These are phyloP conservation scores for Pseudorhiza aurosa DNA, from an alignment of 30 jellyfish, hydroid and myxozoan genomes.

Conservation along the genomic window DNA sequence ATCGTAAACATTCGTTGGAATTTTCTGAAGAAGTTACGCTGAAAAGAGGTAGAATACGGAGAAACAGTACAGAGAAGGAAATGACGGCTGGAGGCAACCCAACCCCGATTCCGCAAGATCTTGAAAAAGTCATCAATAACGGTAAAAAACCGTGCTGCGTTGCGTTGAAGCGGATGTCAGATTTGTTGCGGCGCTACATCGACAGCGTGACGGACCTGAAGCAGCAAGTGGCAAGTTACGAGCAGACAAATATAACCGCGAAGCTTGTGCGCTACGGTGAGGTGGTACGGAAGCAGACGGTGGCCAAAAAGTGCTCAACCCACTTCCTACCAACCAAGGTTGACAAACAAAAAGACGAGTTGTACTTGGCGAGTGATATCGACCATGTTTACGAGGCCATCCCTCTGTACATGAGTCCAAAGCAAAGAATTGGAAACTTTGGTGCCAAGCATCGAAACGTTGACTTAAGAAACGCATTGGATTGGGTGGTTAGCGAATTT, in stretches of 20 bases:
- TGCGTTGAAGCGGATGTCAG: slow-evolving; percentile 93
- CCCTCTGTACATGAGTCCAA: slow-evolving; percentile 66
- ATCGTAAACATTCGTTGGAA: not conserved
- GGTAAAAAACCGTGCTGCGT: slow-evolving; percentile 89
- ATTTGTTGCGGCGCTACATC: slow-evolving; percentile 83
- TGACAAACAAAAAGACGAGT: slow-evolving; percentile 57
- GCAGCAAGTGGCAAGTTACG: slow-evolving; percentile 73
- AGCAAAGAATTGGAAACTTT: slow-evolving; percentile 73
- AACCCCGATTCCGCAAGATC: slow-evolving; percentile 73
- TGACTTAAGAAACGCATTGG: slow-evolving; percentile 66
- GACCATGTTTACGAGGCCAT: slow-evolving; percentile 55
- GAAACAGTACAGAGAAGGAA: not conserved
- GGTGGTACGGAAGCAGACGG: slow-evolving; percentile 49
- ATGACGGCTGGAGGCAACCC: not conserved
- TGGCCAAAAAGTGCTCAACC: slow-evolving; percentile 63
- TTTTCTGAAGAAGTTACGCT: not conserved
- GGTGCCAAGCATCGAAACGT: slow-evolving; percentile 78
- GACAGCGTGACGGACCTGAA: slow-evolving; percentile 62
- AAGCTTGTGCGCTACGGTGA: slow-evolving; percentile 64
- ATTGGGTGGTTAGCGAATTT: slow-evolving; percentile 63
- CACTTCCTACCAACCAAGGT: slow-evolving; percentile 22
- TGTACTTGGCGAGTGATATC: slow-evolving; percentile 51
- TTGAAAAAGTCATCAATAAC: slow-evolving; percentile 51
- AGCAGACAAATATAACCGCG: slow-evolving; percentile 72
- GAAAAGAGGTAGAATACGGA: not conserved